These are phyloP conservation scores for Luperina testacea DNA, from an alignment of 2,888 invertebrate genomes.

Conservation along the genomic window DNA sequence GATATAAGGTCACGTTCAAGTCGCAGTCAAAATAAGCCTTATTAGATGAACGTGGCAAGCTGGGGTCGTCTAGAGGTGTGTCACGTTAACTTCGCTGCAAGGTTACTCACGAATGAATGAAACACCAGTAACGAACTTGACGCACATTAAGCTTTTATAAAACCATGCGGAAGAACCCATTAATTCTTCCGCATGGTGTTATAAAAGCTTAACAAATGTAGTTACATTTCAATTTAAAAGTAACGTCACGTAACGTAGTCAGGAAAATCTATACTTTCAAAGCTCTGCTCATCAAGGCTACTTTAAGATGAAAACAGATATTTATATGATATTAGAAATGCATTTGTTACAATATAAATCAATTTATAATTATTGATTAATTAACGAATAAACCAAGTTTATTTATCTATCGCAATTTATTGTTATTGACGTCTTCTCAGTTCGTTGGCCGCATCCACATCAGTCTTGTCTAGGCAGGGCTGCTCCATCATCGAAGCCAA, in stretches of 20 bases:
- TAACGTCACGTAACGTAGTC: neutral
- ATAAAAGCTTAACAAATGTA: neutral
- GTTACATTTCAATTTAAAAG: neutral
- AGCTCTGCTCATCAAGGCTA: too few species aligned
- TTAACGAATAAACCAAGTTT: too few species aligned
- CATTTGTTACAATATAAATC: too few species aligned
- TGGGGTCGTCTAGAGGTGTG: slow-evolving; percentile 67
- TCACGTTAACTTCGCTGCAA: slow-evolving; percentile 64
- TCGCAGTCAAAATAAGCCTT: slow-evolving; percentile 69
- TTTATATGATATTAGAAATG: too few species aligned
- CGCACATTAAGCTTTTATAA: neutral
- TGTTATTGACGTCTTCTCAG: too few species aligned
- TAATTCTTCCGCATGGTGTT: slow-evolving; percentile 4
- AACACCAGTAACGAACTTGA: slow-evolving; percentile 30
- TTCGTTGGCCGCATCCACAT: too few species aligned
- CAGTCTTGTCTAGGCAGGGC: too few species aligned
- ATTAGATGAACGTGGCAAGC: slow-evolving; percentile 48
- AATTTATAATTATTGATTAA: too few species aligned
- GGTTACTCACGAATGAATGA: slow-evolving; percentile 54
- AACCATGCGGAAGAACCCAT: too few species aligned
- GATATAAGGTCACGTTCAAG: slow-evolving; percentile 61
- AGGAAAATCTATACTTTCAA: neutral
- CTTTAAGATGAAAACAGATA: neutral
- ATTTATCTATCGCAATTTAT: too few species aligned
- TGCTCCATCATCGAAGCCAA: too few species aligned